A percentile compares a stretch with the other conserved stretches of the same genome.
Evolutionary conservation across 2,113 vertebrate genomes (phyloP).

Genomic region (Felis catus): DNA sequence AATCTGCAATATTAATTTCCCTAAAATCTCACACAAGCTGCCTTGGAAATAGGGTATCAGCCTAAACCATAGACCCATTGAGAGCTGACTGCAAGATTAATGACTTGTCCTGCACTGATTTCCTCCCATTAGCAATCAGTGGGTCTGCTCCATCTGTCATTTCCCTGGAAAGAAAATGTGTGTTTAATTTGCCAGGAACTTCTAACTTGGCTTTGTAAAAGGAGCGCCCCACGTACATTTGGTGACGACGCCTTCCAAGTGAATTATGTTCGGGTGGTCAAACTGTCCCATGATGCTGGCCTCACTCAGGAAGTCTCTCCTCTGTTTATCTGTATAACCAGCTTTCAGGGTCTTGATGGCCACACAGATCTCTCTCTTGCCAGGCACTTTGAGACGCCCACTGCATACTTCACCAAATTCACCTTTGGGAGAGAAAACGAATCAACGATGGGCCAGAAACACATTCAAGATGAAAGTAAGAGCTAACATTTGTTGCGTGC

Average conservation of each 20-base stretch:
- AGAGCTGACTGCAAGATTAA: conserved; percentile 97
- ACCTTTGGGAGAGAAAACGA: conserved; percentile 83
- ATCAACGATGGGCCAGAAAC: not conserved
- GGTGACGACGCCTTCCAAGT: conserved; percentile 98
- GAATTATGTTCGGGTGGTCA: conserved; percentile 98
- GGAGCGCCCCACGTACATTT: conserved; percentile 91
- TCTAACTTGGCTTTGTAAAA: conserved; percentile 70
- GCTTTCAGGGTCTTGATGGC: conserved; percentile 99
- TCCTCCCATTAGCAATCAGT: conserved; percentile 92
- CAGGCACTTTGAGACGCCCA: conserved; percentile 96
- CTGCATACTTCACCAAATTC: conserved; percentile 99
- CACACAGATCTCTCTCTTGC: conserved; percentile 97
- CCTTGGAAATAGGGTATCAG: conserved; percentile 90
- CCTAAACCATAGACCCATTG: conserved; percentile 92
- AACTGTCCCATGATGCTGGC: conserved; percentile 99
- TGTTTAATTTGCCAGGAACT: conserved; percentile 81
- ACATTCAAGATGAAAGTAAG: not conserved
- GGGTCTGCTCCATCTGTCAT: conserved; percentile 93
- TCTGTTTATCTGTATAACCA: conserved; percentile 97
- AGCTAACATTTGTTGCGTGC: not conserved
- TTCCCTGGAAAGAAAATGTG: conserved; percentile 78
- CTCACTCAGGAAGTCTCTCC: conserved; percentile 97
- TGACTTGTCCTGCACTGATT: conserved; percentile 89
- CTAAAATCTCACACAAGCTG: conserved; percentile 86
- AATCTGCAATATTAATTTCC: conserved; percentile 82